Base-by-base conservation (phyloP, 2,888 invertebrate species). In the Furcula furcula region DNA sequence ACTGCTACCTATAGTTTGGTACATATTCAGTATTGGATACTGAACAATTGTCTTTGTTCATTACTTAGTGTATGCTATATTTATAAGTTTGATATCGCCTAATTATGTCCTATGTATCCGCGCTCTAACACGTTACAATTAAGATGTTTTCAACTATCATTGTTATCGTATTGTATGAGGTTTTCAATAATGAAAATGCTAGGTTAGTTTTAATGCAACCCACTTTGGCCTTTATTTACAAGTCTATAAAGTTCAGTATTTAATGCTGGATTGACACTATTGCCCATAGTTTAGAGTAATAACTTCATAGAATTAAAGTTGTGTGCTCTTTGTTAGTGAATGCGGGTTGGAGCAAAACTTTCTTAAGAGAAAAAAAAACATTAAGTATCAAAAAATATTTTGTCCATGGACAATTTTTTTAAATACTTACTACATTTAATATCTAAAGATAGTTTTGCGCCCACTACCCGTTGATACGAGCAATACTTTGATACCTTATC, bases 1-100 rank as follows among this genome's bases (percentile, higher is more conserved):
- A 29, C 20, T 32, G 37, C 33, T 43, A 21, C 34, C 34, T 33
- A 36, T 34, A 41, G 32, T 39, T 31, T 39, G 41, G 34, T 44
- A 36, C 36, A 35, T 39, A 35, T 46, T 46, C 36, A 38, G 46
- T 51, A 51, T 46, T 34, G 46, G 43, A 40, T 46, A 43, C 43
- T 38, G 51, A 43, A 31, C 35, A 27, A 1, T 47, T 43, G 23
- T 31, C 36, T 46, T n/a, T 50, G 34, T 50, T 42, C 29, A 48
- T 34, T 36, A 23, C 4, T 21, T 2, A 23, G 23, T 6, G 23
- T 23, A 12, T 12, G 12, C 12, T 23, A 23, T 6, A 23, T 12
- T 12, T 10, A 4, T 16, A 16, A 16, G 16, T 16, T 16, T 16
- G 16, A 16, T 16, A 16, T 16, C 16, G 16, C 16, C 16, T n/a